Conservation (phyloP, 2,888 invertebrate genomes). For the Philaethria dido region DNA sequence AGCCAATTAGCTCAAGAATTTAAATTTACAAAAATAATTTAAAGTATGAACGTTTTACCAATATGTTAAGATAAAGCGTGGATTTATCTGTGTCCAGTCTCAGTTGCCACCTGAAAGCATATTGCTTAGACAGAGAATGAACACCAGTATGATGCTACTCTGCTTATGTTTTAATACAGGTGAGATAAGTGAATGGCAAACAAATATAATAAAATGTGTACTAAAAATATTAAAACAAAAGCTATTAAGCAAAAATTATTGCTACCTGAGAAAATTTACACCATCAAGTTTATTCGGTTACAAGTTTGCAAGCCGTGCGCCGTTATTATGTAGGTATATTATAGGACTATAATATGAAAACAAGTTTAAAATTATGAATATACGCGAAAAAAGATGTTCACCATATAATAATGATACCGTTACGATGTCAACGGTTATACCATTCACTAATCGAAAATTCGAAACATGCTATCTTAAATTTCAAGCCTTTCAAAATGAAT, state of each 20-base stretch:
- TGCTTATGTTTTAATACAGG: no score
- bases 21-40: no score
- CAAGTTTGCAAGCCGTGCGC: conserved; percentile 9
- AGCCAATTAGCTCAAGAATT: no score
- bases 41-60: no score
- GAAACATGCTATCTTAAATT: conserved; percentile 70
- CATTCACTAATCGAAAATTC: conserved; percentile 76
- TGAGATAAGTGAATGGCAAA: no score
- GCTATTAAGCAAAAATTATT: neutral
- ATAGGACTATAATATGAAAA: conserved; percentile 8
- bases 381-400: conserved; percentile 17
- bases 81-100: no score
- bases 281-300: conserved; percentile 5
- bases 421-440: conserved; percentile 61
- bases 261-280: conserved; percentile 3
- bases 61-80: no score
- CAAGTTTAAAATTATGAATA: conserved; percentile 23
- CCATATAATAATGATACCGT: conserved; percentile 37
- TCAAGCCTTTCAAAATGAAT: conserved; percentile 74
- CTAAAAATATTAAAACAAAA: neutral
- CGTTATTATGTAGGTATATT: conserved; percentile 16
- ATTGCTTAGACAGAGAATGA: no score
- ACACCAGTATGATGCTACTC: no score
- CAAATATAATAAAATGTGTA: neutral
- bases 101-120: no score